Evolutionary conservation across 2,113 vertebrate species (phyloP), one percentile per base, ranked within the genome.

Genomic region (Pseudonaja textilis): DNA sequence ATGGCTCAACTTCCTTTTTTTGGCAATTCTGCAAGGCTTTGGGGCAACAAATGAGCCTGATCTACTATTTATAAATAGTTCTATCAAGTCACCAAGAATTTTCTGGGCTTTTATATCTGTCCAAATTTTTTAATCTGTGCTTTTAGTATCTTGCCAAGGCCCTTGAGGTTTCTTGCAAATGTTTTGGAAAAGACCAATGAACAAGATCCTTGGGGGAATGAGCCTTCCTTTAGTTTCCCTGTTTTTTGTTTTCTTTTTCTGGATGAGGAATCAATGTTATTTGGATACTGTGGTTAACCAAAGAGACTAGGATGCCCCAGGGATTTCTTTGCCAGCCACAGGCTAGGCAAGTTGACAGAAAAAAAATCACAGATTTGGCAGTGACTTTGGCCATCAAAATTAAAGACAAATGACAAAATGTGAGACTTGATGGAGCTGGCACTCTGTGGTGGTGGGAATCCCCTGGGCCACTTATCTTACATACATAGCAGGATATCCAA

Each of bases 301-400:
- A 25, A 26, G 29, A 39, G 14, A 69, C 9, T 20, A 26, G 39
- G 74, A 23, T 8, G 9, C 39, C 16, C 10, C 52, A 50, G 88
- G 69, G 92, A 57, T 52, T 90, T 93, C n/a, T 85, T 20, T 93
- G 69, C 69, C 52, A 50, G 54, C 64, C 87, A 47, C 64, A 89
- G 23, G 26, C 25, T 12, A 54, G 22, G 69, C 69, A 85, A 22
- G 10, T 29, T 85, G 42, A 29, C n/a, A 85, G 64, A 29, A 29
- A 55, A 55, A 47, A 50, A 64, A 47, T n/a, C 39, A 25, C n/a
- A 86, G 16, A 18, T 55, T 26, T 47, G 54, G 90, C 39, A 85
- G 81, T 39, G 57, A 18, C 91, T n/a, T 26, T 10, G 39, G 29
- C 45, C 85, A 52, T 59, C 11, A 87, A 22, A 39, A 55, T 5